phyloP scores from a whole-genome alignment of 2,888 invertebrate genomes.

The Lithophane semibrunnea region DNA sequence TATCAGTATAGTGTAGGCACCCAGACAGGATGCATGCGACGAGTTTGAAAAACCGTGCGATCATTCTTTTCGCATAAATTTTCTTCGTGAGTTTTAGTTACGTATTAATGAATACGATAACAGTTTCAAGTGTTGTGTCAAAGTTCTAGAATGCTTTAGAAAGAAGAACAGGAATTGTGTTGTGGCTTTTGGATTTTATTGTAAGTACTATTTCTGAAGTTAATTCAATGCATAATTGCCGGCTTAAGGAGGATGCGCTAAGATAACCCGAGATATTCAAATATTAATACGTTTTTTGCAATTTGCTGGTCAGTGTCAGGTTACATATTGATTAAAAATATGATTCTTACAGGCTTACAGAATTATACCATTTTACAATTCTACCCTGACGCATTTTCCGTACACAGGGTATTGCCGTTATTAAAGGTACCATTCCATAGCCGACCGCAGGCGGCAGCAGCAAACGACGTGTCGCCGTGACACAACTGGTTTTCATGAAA shows the following conservation, averaged over 20 bases:
- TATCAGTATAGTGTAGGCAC: conserved; percentile 14
- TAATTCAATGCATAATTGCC: background rate
- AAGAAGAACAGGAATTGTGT: background rate
- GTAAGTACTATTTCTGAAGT: conserved; percentile 24
- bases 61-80: background rate
- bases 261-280: too few relatives aligned
- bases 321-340: too few relatives aligned
- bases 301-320: too few relatives aligned
- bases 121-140: background rate
- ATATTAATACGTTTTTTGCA: too few relatives aligned
- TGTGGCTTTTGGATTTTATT: background rate
- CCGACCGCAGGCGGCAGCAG: too few relatives aligned
- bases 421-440: too few relatives aligned
- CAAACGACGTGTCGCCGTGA: too few relatives aligned
- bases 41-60: background rate
- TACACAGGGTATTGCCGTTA: too few relatives aligned
- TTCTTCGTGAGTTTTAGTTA: background rate
- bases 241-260: background rate
- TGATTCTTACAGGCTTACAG: too few relatives aligned
- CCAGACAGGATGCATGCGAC: conserved; percentile 25
- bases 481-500: too few relatives aligned
- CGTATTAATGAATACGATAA: background rate
- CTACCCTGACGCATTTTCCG: too few relatives aligned
- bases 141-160: background rate
- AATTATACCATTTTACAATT: too few relatives aligned